Evolutionary conservation across 2,888 invertebrate genomes (phyloP).

Genomic region (Morpho helenor): DNA sequence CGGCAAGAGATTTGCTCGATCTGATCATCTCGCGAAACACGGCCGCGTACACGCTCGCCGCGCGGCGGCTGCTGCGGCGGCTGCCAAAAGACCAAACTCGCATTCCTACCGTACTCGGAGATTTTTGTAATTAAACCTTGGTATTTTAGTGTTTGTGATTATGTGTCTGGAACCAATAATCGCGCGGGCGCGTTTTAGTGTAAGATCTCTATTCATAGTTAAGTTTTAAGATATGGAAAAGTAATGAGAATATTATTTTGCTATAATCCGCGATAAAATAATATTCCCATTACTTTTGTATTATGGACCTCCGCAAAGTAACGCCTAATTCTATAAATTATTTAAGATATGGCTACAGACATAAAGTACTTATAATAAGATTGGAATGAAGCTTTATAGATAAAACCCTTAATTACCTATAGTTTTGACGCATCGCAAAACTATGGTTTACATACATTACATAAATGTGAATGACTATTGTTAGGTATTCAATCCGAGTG

Average conservation of each 20-base stretch:
- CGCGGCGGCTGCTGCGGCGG: conserved; percentile 58
- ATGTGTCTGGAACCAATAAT: conserved; percentile 12
- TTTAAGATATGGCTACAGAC: too few relatives aligned
- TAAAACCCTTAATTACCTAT: too few relatives aligned
- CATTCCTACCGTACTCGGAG: conserved; percentile 41
- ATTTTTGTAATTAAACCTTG: conserved; percentile 41
- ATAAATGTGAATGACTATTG: not conserved
- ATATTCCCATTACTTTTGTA: too few relatives aligned
- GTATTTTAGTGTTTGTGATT: not conserved
- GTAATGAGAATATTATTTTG: too few relatives aligned
- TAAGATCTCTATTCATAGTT: not conserved
- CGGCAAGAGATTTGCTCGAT: conserved; percentile 93
- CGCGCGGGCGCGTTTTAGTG: conserved; percentile 23
- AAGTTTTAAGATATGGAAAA: not conserved
- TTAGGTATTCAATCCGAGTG: not conserved
- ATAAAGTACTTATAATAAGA: too few relatives aligned
- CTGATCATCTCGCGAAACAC: conserved; percentile 96
- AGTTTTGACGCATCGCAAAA: too few relatives aligned
- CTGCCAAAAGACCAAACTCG: conserved; percentile 35
- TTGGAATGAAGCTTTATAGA: too few relatives aligned
- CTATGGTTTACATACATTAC: not conserved
- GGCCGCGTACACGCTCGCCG: conserved; percentile 88
- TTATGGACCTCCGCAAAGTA: too few relatives aligned
- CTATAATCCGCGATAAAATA: too few relatives aligned
- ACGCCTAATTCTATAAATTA: too few relatives aligned